These are phyloP conservation scores for Siniperca scherzeri DNA, from an alignment of 2,797 vertebrate species.

Conservation along the genomic window DNA sequence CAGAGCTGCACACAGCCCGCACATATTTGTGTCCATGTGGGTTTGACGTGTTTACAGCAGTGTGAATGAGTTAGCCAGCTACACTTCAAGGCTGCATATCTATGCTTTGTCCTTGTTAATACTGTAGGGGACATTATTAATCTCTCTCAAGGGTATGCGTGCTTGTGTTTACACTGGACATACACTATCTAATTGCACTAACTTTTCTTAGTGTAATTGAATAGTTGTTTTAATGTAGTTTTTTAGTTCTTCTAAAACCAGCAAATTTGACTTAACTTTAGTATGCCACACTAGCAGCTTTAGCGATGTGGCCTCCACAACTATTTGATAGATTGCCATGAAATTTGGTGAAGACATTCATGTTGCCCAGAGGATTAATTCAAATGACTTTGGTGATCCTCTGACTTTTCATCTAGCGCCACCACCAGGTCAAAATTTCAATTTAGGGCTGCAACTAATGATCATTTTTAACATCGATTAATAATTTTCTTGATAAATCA, in stretches of 20 bases:
- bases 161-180: background rate
- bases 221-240: background rate
- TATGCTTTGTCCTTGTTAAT: background rate
- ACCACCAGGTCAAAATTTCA: background rate
- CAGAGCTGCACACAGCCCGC: conserved; percentile 29
- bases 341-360: background rate
- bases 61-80: background rate
- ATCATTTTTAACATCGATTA: background rate
- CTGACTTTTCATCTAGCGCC: background rate
- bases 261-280: background rate
- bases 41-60: conserved; percentile 12
- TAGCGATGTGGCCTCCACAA: background rate
- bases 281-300: no score
- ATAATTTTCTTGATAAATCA: background rate
- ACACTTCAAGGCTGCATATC: background rate
- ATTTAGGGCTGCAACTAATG: no score
- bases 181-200: background rate
- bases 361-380: background rate
- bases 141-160: background rate
- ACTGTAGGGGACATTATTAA: background rate
- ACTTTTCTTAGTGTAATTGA: background rate
- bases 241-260: background rate
- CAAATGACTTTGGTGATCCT: background rate
- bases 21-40: conserved; percentile 3
- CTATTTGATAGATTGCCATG: background rate